A percentile compares a stretch with the other conserved stretches of the same genome.
Conservation (phyloP, 53 echinoderm and acorn worm species). For the Paracentrotus lividus region DNA sequence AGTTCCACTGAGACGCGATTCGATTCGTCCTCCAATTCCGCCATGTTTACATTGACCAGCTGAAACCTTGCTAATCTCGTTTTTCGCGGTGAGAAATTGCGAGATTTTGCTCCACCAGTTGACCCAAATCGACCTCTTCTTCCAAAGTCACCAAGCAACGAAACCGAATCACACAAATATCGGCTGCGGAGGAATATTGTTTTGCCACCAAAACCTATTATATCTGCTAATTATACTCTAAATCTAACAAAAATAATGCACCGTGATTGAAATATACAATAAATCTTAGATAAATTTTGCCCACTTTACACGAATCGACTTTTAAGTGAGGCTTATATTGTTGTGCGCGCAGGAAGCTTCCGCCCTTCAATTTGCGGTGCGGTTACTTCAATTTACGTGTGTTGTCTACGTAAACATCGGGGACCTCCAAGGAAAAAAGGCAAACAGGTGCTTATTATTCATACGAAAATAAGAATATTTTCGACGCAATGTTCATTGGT, state of each 20-base stretch:
- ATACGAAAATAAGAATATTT: neutral
- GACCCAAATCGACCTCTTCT: constrained; percentile 47
- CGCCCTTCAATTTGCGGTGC: neutral
- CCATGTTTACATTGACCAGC: constrained; percentile 78
- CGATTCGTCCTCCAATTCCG: constrained; percentile 62
- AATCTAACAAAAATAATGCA: neutral
- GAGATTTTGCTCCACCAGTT: constrained; percentile 57
- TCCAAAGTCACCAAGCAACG: constrained; percentile 27
- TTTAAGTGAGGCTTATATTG: neutral
- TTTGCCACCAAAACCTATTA: neutral
- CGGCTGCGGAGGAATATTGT: constrained; percentile 38
- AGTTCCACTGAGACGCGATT: constrained; percentile 60
- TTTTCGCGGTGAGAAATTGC: constrained; percentile 37
- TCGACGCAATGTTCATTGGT: neutral
- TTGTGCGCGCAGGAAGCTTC: neutral
- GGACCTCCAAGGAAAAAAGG: neutral
- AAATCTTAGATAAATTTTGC: neutral
- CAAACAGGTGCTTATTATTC: neutral
- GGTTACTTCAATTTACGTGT: constrained; percentile 49
- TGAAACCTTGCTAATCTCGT: constrained; percentile 46
- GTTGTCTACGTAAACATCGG: neutral
- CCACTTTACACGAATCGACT: neutral
- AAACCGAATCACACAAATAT: constrained; percentile 60
- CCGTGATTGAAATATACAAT: neutral
- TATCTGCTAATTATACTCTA: neutral